Base-by-base conservation (phyloP, 1,140 invertebrate genomes). In the Pogonus chalceus region DNA sequence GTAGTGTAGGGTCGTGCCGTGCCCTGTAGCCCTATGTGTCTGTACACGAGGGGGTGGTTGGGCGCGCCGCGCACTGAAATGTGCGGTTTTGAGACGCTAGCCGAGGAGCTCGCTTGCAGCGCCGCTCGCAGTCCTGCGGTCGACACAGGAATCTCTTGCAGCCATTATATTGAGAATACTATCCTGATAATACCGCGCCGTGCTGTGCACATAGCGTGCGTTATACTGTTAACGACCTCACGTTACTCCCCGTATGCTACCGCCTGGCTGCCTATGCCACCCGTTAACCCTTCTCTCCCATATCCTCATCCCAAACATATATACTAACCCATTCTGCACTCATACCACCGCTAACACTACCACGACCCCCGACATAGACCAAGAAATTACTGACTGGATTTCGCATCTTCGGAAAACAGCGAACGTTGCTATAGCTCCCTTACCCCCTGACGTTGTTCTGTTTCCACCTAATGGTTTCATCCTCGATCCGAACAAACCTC, bases 81-180 rank as follows among this genome's bases (percentile, higher is more conserved):
- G 65, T 69, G 67, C 65, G 67, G 67, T 69, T 69, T 67, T 61
- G 67, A 69, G 67, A 67, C 65, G 64, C 62, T 67, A 59, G 64
- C 64, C 64, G 61, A 67, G 64, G 60, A 62, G 62, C 62, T 61
- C 60, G 62, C 60, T 56, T 60, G 57, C 53, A 60, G 53, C 23
- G 60, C 61, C 60, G 66, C 64, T 63, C 64, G 64, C 62, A 63
- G 65, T 43, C 60, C 58, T 69, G 67, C 58, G 67, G 67, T 69
- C 67, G 67, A 57, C 60, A 64, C 37, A 67, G 65, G 67, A 67
- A 69, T 68, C 66, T 68, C 63, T 43, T 43, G 37, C 63, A 61
- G 65, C 64, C 65, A 67, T 68, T 67, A 67, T 68, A 68, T 68
- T 62, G 65, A 67, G 37, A 43, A 43, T 43, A 43, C 37, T 43